Evolutionary conservation across 2,113 vertebrate genomes (phyloP), one percentile per base, ranked within the genome.

Genomic region (Amia ocellicauda): DNA sequence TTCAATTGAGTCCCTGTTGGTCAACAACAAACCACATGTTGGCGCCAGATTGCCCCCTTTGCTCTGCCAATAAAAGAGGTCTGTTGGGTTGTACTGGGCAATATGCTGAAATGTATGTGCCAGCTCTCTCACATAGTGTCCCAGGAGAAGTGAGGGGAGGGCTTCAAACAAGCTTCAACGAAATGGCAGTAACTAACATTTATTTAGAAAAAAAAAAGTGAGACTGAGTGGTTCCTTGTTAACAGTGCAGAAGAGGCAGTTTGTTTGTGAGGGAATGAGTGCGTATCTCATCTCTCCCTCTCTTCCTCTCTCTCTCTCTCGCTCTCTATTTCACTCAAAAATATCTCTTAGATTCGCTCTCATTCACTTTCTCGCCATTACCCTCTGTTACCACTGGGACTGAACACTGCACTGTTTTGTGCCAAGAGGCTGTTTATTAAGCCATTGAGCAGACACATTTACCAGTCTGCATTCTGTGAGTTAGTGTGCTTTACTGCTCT

Each of bases 191-290:
- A 64, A 77, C 58, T 59, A 28, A 68, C 49, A 60, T 72, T 72
- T 58, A 45, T 59, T 66, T 53, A 43, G 57, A 56, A 60, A 64
- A 69, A 52, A 63, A 67, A 62, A 56, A 7, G 24, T 31, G 26
- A 13, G 23, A 40, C 61, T 72, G 69, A 8, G 66, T 61, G 66
- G 63, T 57, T 69, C 60, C 60, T 70, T 73, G 72, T 77, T 59
- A 4, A 19, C 28, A 20, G 60, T 61, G 31, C 42, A 66, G 57
- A 58, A 63, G 40, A 66, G 60, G 36, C 7, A 16, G 41, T 19
- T 67, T 55, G 62, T 64, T 24, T 52, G 17, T 42, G 22, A 58
- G 51, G 14, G 53, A 60, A 45, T 60, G 56, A 47, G 60, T 49
- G 60, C 40, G 53, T 63, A 28, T 62, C 29, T 27, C 17, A 4